Base-by-base conservation (phyloP, 2,113 vertebrate genomes). In the Larimichthys crocea region DNA sequence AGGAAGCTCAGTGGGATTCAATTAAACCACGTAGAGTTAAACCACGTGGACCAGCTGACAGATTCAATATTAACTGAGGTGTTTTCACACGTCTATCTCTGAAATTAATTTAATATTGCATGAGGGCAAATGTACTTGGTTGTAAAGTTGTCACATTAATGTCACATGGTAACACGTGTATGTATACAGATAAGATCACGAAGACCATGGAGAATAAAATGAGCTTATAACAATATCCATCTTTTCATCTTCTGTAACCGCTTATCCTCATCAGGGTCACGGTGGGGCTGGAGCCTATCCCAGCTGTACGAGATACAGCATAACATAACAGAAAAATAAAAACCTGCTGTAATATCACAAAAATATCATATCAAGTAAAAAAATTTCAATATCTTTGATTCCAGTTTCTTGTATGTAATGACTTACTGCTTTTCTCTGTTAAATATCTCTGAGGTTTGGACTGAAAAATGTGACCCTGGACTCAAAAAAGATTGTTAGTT, bases 1-100 rank as follows among this genome's bases (percentile, higher is more conserved):
- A 64, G 82, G 46, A 64, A 79, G 61, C 61, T 63, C 53, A 55
- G 20, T 61, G 50, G 35, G 52, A 69, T 84, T 73, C 7, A 71
- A 44, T 85, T 72, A 53, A 64, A 69, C 9, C 60, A 14, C 3
- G 1, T 4, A 29, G 26, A 26, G 26, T 85, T 72, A 53, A 64
- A 69, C 9, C 60, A 14, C 3, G 1, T 5, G 2, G 29, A 29
- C 29, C 29, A 65, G 56, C 46, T 48, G 66, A 52, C 31, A 16
- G 44, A 24, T n/a, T 10, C 42, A 75, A 76, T 77, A 79, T 68
- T 40, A 59, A 46, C 24, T 14, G 10, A 76, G n/a, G 14, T 50
- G 52, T 55, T 75, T 50, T 70, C 62, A 64, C 44, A 70, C 48
- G 42, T 42, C 40, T 22, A 29, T 68, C 67, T 74, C 71, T 66